These are phyloP conservation scores for Epinephelus cyanopodus DNA, from an alignment of 2,113 vertebrate genomes.

Conservation along the genomic window DNA sequence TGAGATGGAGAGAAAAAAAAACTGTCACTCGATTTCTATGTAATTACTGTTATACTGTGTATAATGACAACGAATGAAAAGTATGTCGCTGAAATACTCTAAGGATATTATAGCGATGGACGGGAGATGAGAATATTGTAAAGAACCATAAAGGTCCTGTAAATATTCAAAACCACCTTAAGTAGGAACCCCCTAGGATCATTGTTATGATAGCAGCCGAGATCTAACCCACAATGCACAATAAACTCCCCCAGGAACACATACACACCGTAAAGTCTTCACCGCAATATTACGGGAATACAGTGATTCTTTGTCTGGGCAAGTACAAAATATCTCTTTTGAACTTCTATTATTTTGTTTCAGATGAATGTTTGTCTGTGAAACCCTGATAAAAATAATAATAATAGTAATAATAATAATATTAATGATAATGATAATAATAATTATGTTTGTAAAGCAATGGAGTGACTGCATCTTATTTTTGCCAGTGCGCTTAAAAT, in stretches of 20 bases:
- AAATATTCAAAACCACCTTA: constrained; percentile 50
- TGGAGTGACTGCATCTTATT: constrained; percentile 39
- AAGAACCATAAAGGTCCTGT: constrained; percentile 9
- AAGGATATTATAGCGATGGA: neutral
- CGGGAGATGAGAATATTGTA: neutral
- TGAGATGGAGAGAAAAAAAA: neutral
- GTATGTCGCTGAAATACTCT: constrained; percentile 2
- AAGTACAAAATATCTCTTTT: constrained; percentile 15
- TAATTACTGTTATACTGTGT: constrained; percentile 57
- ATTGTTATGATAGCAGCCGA: constrained; percentile 36
- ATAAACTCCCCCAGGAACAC: constrained; percentile 15
- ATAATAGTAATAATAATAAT: constrained; percentile 59
- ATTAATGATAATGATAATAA: too few relatives aligned
- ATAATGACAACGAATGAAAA: constrained; percentile 50
- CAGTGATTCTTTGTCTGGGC: constrained; percentile 21
- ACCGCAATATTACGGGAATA: constrained; percentile 31
- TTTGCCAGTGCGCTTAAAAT: neutral
- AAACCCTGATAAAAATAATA: constrained; percentile 23
- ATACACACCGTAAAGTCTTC: constrained; percentile 21
- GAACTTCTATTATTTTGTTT: constrained; percentile 59
- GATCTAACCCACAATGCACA: constrained; percentile 16
- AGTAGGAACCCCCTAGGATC: constrained; percentile 22
- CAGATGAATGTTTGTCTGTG: constrained; percentile 70
- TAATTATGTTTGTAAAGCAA: constrained; percentile 79
- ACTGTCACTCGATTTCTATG: constrained; percentile 56